Conservation (phyloP, 1,140 invertebrate species). For the Dendroctonus valens region DNA sequence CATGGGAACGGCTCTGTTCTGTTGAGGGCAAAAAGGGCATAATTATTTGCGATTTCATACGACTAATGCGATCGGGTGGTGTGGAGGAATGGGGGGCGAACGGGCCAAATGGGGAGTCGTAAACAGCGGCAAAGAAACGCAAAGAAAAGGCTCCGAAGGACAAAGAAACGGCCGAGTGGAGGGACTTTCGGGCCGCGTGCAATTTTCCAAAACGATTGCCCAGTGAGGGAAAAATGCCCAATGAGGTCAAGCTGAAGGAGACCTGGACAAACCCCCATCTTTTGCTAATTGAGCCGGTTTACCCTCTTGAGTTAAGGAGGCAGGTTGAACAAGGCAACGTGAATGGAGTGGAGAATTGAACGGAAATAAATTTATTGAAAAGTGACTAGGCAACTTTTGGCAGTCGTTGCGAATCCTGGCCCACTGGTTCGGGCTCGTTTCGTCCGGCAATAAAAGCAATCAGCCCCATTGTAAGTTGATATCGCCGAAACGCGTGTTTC, state of each 20-base stretch:
- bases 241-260: neutral
- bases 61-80: constrained; percentile 23
- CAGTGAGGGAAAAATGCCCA: constrained; percentile 19
- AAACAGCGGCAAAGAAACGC: constrained; percentile 18
- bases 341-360: neutral
- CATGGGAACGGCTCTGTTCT: constrained; percentile 16
- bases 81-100: constrained; percentile 1
- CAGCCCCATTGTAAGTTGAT: constrained; percentile 36
- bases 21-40: neutral
- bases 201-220: constrained; percentile 34
- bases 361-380: constrained; percentile 2
- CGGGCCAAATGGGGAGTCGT: neutral
- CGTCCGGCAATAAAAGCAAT: constrained; percentile 37
- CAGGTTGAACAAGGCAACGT: neutral
- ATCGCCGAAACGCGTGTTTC: constrained; percentile 24
- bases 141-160: constrained; percentile 24
- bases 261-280: neutral
- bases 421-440: constrained; percentile 15
- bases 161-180: constrained; percentile 20
- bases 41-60: constrained; percentile 6
- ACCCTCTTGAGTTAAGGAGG: neutral
- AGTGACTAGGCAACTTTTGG: neutral
- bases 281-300: neutral
- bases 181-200: constrained; percentile 25
- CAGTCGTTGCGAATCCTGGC: neutral